phyloP scores from a whole-genome alignment of 2,113 vertebrate species.

The Nothoprocta pentlandii region DNA sequence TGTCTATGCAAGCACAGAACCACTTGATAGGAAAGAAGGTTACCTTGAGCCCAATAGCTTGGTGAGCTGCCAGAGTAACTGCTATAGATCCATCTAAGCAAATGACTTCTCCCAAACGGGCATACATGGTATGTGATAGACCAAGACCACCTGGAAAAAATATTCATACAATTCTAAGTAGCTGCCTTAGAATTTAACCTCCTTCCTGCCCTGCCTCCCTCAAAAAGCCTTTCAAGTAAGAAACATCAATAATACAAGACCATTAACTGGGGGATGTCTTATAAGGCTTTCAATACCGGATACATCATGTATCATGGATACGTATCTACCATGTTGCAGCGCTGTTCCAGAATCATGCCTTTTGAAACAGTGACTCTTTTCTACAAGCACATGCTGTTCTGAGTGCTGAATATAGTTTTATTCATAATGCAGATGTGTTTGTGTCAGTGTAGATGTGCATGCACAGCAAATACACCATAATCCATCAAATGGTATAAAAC shows the following conservation, averaged over 20 bases:
- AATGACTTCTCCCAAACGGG: slow-evolving; percentile 88
- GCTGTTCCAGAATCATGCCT: neutral
- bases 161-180: neutral
- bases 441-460: accelerated
- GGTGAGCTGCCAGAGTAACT: slow-evolving; percentile 93
- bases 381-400: neutral
- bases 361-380: neutral
- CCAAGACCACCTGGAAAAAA: slow-evolving; percentile 89
- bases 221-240: neutral
- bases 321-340: neutral
- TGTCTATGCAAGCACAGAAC: neutral
- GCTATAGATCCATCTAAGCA: slow-evolving; percentile 87
- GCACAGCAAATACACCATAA: neutral
- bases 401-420: neutral
- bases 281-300: neutral
- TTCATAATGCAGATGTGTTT: neutral
- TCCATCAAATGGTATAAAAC: neutral
- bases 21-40: neutral
- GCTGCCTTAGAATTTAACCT: neutral
- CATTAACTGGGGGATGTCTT: accelerated
- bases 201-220: accelerated
- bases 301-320: neutral
- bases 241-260: neutral
- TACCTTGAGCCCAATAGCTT: slow-evolving; percentile 97
- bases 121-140: slow-evolving; percentile 94